Evolutionary conservation across 2,888 invertebrate species (phyloP).

Genomic region (Creontiades dilutus): DNA sequence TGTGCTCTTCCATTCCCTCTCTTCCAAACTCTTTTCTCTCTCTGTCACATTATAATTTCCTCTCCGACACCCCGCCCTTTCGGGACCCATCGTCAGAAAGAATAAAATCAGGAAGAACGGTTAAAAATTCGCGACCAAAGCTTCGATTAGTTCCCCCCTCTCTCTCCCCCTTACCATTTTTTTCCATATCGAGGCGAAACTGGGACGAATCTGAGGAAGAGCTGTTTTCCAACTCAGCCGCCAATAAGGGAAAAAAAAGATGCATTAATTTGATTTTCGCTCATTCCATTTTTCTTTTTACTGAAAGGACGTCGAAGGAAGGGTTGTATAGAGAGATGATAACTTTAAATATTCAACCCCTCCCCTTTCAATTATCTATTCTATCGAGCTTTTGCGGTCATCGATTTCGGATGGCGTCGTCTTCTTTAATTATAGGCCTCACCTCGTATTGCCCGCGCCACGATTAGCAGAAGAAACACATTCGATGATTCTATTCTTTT

Average conservation of each 20-base stretch:
- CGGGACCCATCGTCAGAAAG: neutral
- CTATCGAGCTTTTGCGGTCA: neutral
- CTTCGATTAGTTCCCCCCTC: neutral
- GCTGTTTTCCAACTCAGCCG: constrained; percentile 36
- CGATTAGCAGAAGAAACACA: too few relatives aligned
- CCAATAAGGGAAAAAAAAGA: neutral
- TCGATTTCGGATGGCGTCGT: neutral
- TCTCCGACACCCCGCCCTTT: neutral
- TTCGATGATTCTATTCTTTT: too few relatives aligned
- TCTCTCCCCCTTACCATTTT: neutral
- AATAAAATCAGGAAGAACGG: neutral
- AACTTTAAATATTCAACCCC: neutral
- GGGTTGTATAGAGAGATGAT: neutral
- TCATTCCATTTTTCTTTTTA: neutral
- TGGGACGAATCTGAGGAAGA: neutral
- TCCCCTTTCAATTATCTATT: neutral
- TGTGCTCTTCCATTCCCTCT: constrained; percentile 5
- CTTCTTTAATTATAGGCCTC: neutral
- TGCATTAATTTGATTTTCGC: constrained; percentile 11
- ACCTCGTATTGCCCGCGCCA: too few relatives aligned
- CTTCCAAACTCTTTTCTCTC: neutral
- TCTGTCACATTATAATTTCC: constrained; percentile 17
- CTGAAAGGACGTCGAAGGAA: neutral
- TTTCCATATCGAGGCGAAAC: neutral
- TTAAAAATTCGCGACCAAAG: neutral